Conservation (phyloP, 1,140 invertebrate genomes). For the Drosophila subpulchrella region DNA sequence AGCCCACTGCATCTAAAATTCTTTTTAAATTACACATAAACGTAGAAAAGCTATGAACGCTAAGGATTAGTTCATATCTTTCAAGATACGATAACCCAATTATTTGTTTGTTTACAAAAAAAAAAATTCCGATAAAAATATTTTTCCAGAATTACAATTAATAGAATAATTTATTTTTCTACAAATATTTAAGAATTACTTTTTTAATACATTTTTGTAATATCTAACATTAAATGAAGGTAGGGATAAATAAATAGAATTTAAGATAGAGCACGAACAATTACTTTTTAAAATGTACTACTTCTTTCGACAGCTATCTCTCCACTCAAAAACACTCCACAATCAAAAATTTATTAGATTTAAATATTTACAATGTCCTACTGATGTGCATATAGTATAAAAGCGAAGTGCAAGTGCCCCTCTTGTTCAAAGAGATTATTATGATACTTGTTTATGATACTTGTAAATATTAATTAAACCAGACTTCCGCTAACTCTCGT, state of each 20-base stretch:
- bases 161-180: too few relatives aligned
- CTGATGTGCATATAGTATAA: slow-evolving; percentile 11
- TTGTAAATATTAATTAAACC: slow-evolving; percentile 2
- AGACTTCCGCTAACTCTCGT: background rate
- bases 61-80: too few relatives aligned
- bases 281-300: background rate
- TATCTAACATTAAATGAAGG: too few relatives aligned
- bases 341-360: slow-evolving; percentile 19
- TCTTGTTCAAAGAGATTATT: background rate
- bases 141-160: too few relatives aligned
- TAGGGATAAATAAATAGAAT: too few relatives aligned
- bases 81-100: too few relatives aligned
- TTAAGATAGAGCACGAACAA: too few relatives aligned
- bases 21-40: background rate
- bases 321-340: background rate
- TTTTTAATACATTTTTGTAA: too few relatives aligned
- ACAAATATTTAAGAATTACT: too few relatives aligned
- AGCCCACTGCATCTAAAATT: background rate
- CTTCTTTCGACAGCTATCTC: background rate
- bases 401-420: slow-evolving; percentile 4
- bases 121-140: too few relatives aligned
- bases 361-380: slow-evolving; percentile 9
- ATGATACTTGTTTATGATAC: slow-evolving; percentile 5
- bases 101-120: too few relatives aligned
- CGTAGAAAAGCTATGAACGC: too few relatives aligned